Base-by-base conservation (phyloP, 1,140 invertebrate species). In the Drosophila mayri region DNA sequence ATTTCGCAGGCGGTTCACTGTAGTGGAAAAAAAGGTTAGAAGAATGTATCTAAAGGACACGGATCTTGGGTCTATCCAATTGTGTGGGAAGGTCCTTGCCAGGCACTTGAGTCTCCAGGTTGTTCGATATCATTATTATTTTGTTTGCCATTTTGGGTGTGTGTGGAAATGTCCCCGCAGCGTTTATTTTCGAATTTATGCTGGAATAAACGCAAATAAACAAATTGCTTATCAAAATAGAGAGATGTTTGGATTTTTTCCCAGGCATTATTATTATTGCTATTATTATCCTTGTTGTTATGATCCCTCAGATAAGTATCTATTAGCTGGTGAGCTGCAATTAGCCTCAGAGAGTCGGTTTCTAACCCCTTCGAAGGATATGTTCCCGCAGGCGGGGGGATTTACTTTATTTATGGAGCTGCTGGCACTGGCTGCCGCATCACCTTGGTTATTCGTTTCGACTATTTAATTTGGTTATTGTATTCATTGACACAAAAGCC, bases 401-500 rank as follows among this genome's bases (percentile, higher is more conserved):
- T 77, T 64, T 37, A 6, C 32, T 20, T 22, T 35, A 52, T 52
- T 52, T 80, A 64, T 59, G 71, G 54, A 60, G 63, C 72, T 22
- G 22, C 22, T 47, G 78, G 49, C 22, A 18, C 32, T 54, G 47
- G 16, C 10, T 18, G 35, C 52, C 61, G 85, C 65, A 85, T 90
- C 86, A 79, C 85, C 85, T 90, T 85, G 85, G 85, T 79, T 90
- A 85, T 55, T n/a, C 52, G 35, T 22, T 55, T 38, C 52, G 20
- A 35, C 52, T 55, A 16, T 90, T 90, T 90, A 90, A 90, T 90
- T 90, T 90, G 86, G 85, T 90, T 90, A 90, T 90, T 90, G 85
- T 90, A 90, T 90, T 90, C 85, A 90, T 90, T 90, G 85, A 76
- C 85, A 90, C 85, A 90, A 90, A 90, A 85, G 85, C 85, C 71